These are phyloP conservation scores for Ctenopoma multispine DNA, from an alignment of 2,797 vertebrate species.

Conservation along the genomic window DNA sequence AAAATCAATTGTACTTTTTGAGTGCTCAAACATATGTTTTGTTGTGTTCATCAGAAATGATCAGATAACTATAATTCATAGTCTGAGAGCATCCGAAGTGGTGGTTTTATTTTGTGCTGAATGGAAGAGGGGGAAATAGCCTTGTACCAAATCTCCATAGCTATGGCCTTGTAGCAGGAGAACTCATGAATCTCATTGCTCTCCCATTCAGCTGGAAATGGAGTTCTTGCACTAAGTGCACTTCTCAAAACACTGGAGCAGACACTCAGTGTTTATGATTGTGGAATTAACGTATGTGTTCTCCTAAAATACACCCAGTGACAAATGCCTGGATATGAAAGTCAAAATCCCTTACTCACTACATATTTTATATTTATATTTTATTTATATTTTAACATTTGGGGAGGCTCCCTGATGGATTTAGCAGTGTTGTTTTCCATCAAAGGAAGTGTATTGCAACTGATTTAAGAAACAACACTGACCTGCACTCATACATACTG, in stretches of 20 bases:
- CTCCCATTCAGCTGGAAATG: constrained; percentile 71
- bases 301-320: constrained; percentile 47
- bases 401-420: constrained; percentile 29
- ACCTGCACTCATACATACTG: constrained; percentile 16
- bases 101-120: constrained; percentile 51
- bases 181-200: constrained; percentile 82
- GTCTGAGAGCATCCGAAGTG: constrained; percentile 42
- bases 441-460: constrained; percentile 11
- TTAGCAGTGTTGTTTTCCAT: constrained; percentile 25
- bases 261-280: constrained; percentile 57
- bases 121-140: constrained; percentile 58
- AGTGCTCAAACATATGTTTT: constrained; percentile 20
- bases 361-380: too few relatives aligned
- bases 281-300: constrained; percentile 59
- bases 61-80: constrained; percentile 54
- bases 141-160: constrained; percentile 70
- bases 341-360: constrained; percentile 40
- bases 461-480: constrained; percentile 19
- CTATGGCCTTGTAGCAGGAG: constrained; percentile 65
- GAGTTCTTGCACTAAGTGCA: constrained; percentile 45
- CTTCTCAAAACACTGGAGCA: constrained; percentile 60
- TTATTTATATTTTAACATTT: too few relatives aligned
- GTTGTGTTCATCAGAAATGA: constrained; percentile 38
- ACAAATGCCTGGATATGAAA: constrained; percentile 57
- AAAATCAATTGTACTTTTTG: constrained; percentile 16